Conservation (phyloP, 2,113 vertebrate genomes). For the Anguilla rostrata region DNA sequence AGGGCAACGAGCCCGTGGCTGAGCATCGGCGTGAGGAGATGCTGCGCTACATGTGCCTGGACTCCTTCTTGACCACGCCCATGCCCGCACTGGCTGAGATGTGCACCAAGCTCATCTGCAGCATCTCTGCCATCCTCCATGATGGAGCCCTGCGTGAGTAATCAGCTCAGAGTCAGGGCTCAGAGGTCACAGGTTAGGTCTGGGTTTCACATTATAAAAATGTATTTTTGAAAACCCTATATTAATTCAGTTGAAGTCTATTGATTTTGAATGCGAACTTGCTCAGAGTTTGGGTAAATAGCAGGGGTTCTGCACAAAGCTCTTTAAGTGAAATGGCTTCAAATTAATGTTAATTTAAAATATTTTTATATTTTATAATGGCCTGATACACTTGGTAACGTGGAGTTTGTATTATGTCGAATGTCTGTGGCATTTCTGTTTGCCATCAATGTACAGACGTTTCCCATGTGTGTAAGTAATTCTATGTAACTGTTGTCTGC, state of each 20-base stretch:
- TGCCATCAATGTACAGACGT: background rate
- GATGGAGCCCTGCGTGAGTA: constrained; percentile 76
- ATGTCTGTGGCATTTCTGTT: background rate
- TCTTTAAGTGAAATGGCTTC: background rate
- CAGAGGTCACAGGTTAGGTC: background rate
- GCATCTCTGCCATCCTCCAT: constrained; percentile 77
- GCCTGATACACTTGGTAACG: background rate
- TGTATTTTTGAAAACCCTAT: background rate
- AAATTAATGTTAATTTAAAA: background rate
- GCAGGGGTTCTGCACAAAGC: background rate
- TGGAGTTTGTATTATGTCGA: background rate
- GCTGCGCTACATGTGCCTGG: constrained; percentile 76
- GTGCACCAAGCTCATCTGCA: constrained; percentile 78
- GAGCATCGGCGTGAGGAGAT: constrained; percentile 69
- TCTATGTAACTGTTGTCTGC: background rate
- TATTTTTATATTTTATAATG: background rate
- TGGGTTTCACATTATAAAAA: background rate
- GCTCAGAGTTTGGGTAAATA: background rate
- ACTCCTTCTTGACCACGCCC: constrained; percentile 73
- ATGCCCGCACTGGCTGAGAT: constrained; percentile 68
- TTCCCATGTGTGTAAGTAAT: background rate
- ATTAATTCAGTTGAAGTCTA: background rate
- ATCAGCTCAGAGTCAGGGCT: too few relatives aligned
- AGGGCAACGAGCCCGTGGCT: constrained; percentile 52
- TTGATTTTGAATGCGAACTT: background rate